Evolutionary conservation across 23 tunicate genomes (phyloP), one percentile per base, ranked within the genome.

Genomic region (Styela clava): DNA sequence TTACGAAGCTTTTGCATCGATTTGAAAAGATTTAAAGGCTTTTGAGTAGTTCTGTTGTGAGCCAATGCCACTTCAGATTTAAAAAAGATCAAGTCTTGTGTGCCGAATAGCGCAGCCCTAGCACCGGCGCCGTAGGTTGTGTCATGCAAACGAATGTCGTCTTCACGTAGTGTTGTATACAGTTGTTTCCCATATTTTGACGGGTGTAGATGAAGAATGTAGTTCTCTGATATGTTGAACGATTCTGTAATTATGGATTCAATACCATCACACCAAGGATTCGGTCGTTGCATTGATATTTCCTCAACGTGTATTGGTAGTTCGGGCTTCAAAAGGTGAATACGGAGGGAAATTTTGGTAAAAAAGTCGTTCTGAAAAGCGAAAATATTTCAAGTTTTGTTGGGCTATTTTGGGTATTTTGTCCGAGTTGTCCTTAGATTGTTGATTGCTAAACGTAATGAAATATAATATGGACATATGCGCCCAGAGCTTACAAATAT

Each of bases 41-140:
- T 44, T 44, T 44, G 56, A 5, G 7, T 12, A 5, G 56, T 18
- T 67, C 71, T 1, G 22, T 67, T 29, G 24, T 67, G 71, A 25
- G 71, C 31, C 24, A 0, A 18, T 25, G 30, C 16, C 22, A 16
- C 31, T 1, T 67, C 71, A 22, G 71, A 67, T 0, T n/a, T 1
- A 18, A 79, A 63, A 52, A 62, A 79, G 25, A 79, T 63, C 1
- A 79, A 79, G 26, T 79, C 83, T 62, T 79, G 83, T 30, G 63
- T 37, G 30, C 83, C 83, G 27, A 79, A 79, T 18, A 79, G 33
- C 29, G 73, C 83, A 16, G 83, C 71, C 28, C 83, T 62, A 0
- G 83, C 83, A 5, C 70, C 83, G 9, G 83, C 83, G 0, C 83
- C 83, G 36, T 79, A 79, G 22, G 83, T 79, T 1, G 83, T 63